These are phyloP conservation scores for Pristionchus fissidentatus DNA, from an alignment of 2,888 invertebrate species.

Conservation along the genomic window DNA sequence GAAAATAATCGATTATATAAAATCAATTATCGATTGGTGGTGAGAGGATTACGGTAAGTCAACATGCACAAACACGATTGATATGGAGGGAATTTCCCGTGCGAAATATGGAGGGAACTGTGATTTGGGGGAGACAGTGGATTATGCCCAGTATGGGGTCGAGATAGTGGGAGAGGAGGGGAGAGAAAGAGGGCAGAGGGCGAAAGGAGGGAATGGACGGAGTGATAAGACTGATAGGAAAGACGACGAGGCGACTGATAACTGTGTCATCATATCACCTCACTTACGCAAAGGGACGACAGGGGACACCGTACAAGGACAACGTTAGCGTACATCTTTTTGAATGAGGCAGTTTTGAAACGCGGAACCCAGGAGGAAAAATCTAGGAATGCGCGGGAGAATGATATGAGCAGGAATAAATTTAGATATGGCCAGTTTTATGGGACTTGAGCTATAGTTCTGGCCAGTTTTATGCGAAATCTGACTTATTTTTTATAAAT, in stretches of 20 bases:
- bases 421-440: too few relatives aligned
- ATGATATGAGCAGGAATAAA: too few relatives aligned
- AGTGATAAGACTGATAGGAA: constrained; percentile 41
- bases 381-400: too few relatives aligned
- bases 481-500: too few relatives aligned
- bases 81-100: constrained; percentile 10
- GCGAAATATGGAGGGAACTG: not conserved
- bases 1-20: not conserved
- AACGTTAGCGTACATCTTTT: too few relatives aligned
- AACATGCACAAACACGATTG: not conserved
- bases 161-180: constrained; percentile 30
- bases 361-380: too few relatives aligned
- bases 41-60: not conserved
- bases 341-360: too few relatives aligned
- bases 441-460: too few relatives aligned
- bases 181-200: constrained; percentile 9
- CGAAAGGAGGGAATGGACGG: constrained; percentile 18
- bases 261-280: constrained; percentile 9
- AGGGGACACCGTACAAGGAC: too few relatives aligned
- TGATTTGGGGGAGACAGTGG: not conserved
- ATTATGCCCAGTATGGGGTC: constrained; percentile 13
- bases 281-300: not conserved
- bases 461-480: too few relatives aligned
- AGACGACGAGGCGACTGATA: constrained; percentile 19
- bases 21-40: not conserved